Evolutionary conservation across 1,140 invertebrate genomes (phyloP).

Genomic region (Cherax quadricarinatus): DNA sequence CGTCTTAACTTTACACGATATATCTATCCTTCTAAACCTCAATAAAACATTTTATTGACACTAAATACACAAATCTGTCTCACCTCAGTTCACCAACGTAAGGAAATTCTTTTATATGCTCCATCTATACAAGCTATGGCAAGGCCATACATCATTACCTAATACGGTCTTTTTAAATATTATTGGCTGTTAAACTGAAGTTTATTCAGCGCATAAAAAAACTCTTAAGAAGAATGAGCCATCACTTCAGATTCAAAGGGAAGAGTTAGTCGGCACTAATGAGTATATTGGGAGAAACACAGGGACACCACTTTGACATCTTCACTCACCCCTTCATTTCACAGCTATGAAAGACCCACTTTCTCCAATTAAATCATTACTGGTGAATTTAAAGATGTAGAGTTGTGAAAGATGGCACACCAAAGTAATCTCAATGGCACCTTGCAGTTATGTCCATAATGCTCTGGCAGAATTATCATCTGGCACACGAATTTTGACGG

Average conservation of each 20-base stretch:
- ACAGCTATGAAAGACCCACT: conserved; percentile 61
- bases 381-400: conserved; percentile 30
- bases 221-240: background rate
- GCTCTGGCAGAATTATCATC: background rate
- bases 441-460: conserved; percentile 8
- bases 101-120: too few relatives aligned
- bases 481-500: conserved; percentile 15
- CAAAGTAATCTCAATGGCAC: conserved; percentile 2
- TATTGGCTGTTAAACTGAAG: background rate
- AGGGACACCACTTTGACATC: conserved; percentile 41
- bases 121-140: too few relatives aligned
- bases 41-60: too few relatives aligned
- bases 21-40: too few relatives aligned
- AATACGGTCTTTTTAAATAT: background rate
- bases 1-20: too few relatives aligned
- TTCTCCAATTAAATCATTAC: conserved; percentile 58
- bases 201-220: background rate
- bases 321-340: conserved; percentile 47
- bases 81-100: too few relatives aligned
- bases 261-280: conserved; percentile 20
- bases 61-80: too few relatives aligned
- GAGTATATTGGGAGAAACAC: conserved; percentile 27
- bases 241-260: background rate
- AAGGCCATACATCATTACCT: background rate
- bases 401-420: background rate